Percentiles rank a stretch among this genome's conserved stretches.
These are phyloP conservation scores for Crenichthys baileyi DNA, from an alignment of 2,797 vertebrate species.

Conservation along the genomic window DNA sequence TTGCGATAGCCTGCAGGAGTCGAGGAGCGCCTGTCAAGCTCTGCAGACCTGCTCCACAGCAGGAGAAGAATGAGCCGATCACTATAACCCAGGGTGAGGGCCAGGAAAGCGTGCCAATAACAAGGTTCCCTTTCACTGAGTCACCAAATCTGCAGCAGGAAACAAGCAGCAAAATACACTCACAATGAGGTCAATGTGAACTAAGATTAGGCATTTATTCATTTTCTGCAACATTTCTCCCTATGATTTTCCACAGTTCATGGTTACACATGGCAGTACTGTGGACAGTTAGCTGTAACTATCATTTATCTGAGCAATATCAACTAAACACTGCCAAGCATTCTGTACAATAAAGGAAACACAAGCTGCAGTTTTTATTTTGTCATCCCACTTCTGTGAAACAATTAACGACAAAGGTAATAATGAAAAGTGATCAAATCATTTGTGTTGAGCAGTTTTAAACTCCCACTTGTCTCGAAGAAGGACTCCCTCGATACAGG, in stretches of 20 bases:
- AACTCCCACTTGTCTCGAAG: conserved; percentile 92
- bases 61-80: conserved; percentile 97
- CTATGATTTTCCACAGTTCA: not conserved
- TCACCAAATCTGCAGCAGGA: conserved; percentile 86
- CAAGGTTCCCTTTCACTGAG: conserved; percentile 92
- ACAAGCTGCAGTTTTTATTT: not conserved
- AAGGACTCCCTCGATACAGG: conserved; percentile 92
- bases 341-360: not conserved
- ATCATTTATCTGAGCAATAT: not conserved
- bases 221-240: not conserved
- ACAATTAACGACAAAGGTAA: not conserved
- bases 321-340: not conserved
- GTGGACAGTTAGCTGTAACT: too few relatives aligned
- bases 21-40: conserved; percentile 94
- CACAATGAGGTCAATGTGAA: too few relatives aligned
- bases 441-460: not conserved
- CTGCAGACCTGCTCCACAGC: conserved; percentile 94
- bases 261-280: too few relatives aligned
- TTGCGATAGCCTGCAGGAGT: conserved; percentile 93
- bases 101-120: conserved; percentile 94
- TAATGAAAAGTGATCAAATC: not conserved
- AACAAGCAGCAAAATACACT: not conserved
- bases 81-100: conserved; percentile 98
- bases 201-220: too few relatives aligned
- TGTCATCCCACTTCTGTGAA: not conserved